Evolutionary conservation across 2,888 invertebrate genomes (phyloP).

Genomic region (Cepaea hortensis): DNA sequence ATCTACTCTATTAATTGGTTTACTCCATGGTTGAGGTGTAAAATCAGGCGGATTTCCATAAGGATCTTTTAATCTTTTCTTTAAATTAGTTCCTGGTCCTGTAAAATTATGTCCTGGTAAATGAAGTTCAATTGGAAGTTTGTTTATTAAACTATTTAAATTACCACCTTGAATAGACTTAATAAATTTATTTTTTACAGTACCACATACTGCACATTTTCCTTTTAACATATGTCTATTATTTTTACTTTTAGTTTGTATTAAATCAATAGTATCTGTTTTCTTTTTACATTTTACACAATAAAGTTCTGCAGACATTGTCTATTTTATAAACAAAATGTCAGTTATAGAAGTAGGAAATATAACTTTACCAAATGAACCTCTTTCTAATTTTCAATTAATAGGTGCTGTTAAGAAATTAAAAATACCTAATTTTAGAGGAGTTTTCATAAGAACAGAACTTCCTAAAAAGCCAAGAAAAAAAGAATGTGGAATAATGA

Average conservation of each 20-base stretch:
- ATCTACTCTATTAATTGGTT: neutral
- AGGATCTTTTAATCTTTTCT: neutral
- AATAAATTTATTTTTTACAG: conserved; percentile 2
- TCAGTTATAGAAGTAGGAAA: neutral
- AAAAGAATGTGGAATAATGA: conserved; percentile 23
- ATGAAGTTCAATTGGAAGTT: neutral
- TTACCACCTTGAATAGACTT: neutral
- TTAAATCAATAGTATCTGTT: neutral
- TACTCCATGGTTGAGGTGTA: neutral
- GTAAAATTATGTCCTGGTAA: neutral
- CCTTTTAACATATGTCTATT: neutral
- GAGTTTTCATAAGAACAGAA: conserved; percentile 8
- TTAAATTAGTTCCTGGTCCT: neutral
- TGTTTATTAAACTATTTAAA: neutral
- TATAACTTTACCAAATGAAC: conserved; percentile 13
- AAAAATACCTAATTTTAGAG: conserved; percentile 16
- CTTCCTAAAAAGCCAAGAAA: conserved; percentile 11
- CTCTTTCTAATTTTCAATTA: conserved; percentile 19
- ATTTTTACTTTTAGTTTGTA: neutral
- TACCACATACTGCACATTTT: neutral
- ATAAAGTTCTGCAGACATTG: neutral
- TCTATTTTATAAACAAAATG: neutral
- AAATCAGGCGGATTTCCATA: neutral
- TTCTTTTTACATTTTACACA: conserved; percentile 14
- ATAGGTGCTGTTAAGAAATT: conserved; percentile 7